These are phyloP conservation scores for Brachionus rubens DNA, from an alignment of 1,140 invertebrate species.

Conservation along the genomic window DNA sequence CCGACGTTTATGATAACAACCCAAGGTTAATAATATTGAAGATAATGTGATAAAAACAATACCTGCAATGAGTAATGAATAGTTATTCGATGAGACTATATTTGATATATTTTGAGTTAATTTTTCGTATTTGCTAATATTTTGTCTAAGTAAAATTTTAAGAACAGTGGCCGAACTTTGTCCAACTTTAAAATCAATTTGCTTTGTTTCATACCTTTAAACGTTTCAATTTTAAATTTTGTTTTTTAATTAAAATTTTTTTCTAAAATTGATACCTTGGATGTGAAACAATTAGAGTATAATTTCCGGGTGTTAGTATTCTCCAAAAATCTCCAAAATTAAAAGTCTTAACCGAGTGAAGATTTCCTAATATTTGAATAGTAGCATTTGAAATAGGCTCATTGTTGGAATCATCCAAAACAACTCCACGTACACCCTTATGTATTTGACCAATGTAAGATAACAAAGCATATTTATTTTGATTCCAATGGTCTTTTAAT, in stretches of 20 bases:
- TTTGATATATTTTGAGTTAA: background rate
- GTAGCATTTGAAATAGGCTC: background rate
- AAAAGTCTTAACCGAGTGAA: constrained; percentile 8
- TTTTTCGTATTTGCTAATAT: constrained; percentile 14
- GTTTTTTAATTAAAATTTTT: background rate
- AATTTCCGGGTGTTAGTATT: constrained; percentile 32
- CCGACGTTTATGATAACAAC: constrained; percentile 29
- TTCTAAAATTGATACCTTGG: background rate
- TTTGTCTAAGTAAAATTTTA: background rate
- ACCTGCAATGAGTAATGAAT: background rate
- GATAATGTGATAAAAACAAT: constrained; percentile 20
- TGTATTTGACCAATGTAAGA: constrained; percentile 66
- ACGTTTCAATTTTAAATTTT: background rate
- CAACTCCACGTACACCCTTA: constrained; percentile 30
- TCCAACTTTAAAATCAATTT: background rate
- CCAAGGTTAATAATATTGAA: background rate
- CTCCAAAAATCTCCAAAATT: constrained; percentile 33
- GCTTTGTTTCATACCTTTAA: constrained; percentile 6
- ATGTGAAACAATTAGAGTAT: background rate
- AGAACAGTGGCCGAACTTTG: background rate
- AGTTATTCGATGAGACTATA: background rate
- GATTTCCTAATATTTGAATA: constrained; percentile 24
- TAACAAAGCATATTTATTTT: constrained; percentile 82
- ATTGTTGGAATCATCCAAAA: constrained; percentile 5
- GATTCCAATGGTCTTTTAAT: constrained; percentile 85